Percentiles rank a stretch among this genome's conserved stretches.
These are phyloP conservation scores for Lucilia sericata DNA, from an alignment of 1,140 invertebrate genomes.

Conservation along the genomic window DNA sequence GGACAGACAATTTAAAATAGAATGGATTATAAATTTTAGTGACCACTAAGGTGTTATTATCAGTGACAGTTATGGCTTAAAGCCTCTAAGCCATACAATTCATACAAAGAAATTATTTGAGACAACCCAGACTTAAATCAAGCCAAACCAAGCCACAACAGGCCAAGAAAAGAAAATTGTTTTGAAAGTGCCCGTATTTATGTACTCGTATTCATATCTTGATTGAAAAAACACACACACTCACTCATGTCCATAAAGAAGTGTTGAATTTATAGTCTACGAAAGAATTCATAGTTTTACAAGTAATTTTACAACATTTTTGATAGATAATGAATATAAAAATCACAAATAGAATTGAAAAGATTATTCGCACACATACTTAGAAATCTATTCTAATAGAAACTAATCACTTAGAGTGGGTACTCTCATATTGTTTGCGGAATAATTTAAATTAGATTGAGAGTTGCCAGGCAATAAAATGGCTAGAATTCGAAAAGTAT, in stretches of 20 bases:
- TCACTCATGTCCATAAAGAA: neutral
- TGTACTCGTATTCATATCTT: no score
- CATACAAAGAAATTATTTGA: slow-evolving; percentile 9
- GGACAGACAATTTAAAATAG: slow-evolving; percentile 10
- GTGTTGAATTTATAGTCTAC: neutral
- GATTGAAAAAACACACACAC: no score
- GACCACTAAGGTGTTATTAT: slow-evolving; percentile 29
- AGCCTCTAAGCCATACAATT: slow-evolving; percentile 5
- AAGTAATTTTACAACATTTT: slow-evolving; percentile 3
- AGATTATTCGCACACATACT: neutral
- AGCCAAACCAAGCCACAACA: neutral
- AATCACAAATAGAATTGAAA: neutral
- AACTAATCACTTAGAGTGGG: neutral
- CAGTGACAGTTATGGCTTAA: slow-evolving; percentile 28
- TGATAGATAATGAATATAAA: slow-evolving; percentile 24
- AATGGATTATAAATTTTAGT: slow-evolving; percentile 24
- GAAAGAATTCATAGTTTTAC: slow-evolving; percentile 17
- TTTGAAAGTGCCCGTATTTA: neutral
- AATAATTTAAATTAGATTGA: neutral
- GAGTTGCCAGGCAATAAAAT: neutral
- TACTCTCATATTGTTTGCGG: neutral
- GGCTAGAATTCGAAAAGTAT: no score
- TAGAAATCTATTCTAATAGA: neutral
- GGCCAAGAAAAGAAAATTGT: slow-evolving; percentile 6
- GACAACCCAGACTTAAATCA: neutral